Base-by-base conservation (phyloP, 2,888 invertebrate genomes). In the Ophion ellenae region DNA sequence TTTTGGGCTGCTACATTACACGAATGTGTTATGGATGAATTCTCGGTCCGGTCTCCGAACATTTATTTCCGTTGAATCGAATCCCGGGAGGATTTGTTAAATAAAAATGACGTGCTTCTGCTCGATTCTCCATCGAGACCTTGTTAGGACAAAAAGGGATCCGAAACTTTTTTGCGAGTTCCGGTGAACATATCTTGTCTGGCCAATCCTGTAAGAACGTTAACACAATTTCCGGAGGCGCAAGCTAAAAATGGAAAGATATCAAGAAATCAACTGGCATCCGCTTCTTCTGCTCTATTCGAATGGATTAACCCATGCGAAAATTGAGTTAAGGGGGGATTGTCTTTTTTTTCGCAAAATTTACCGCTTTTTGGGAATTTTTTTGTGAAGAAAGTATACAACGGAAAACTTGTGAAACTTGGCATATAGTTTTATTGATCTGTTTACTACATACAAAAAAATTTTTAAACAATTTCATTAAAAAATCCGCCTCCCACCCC, bases 61-160 rank as follows among this genome's bases (percentile, higher is more conserved):
- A 69, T 64, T 57, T 45, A 71, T 53, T 75, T 59, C 67, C 57
- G 36, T 57, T 69, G 64, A 57, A 61, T 20, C 53, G 57, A 71
- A 63, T 57, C 45, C 64, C 70, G 2, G 2, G 57, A 36, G 47
- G 28, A 36, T 40, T 80, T 79, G 71, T 45, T n/a, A 67, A 85
- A 66, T 75, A 70, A 81, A 81, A 78, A n/a, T 73, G 53, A n/a
- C 69, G 28, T 57, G 67, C 40, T 36, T 45, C 57, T 17, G 53
- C 4, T 24, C 53, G 59, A 40, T 70, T 57, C 20, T 53, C 47
- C 70, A 71, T 73, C 71, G 66, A 80, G 28, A 75, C 36, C 11
- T 20, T 2, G 36, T 59, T 59, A 28, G 76, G 59, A 61, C 76
- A n/a, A 80, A 66, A 66, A 36, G 70, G 64, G 17, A 53, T 17